A percentile compares a stretch with the other conserved stretches of the same genome.
phyloP scores from a whole-genome alignment of 2,113 vertebrate genomes.

The Larimichthys crocea region DNA sequence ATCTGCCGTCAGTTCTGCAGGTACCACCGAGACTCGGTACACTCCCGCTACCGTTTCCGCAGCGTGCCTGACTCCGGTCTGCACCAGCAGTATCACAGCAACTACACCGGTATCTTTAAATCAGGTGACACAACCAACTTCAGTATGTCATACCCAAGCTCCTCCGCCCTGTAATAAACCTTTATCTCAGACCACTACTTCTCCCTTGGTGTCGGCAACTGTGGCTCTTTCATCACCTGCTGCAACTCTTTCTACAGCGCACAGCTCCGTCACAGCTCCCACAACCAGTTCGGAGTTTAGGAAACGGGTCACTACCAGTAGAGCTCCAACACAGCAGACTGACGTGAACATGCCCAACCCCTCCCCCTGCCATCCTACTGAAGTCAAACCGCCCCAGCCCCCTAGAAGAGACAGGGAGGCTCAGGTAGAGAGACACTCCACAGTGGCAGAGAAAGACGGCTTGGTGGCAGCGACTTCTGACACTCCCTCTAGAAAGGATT shows the following conservation, averaged over 20 bases:
- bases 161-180: conserved; percentile 49
- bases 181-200: conserved; percentile 38
- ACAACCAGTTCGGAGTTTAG: conserved; percentile 67
- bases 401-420: conserved; percentile 53
- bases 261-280: conserved; percentile 39
- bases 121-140: conserved; percentile 33
- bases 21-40: conserved; percentile 18
- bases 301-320: conserved; percentile 59
- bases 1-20: conserved; percentile 34
- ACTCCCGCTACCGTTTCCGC: conserved; percentile 30
- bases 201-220: conserved; percentile 41
- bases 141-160: conserved; percentile 43
- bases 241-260: conserved; percentile 24
- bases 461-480: conserved; percentile 73
- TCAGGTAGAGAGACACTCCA: conserved; percentile 53
- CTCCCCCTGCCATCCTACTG: conserved; percentile 58
- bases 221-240: conserved; percentile 31
- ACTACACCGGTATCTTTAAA: conserved; percentile 41
- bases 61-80: conserved; percentile 40
- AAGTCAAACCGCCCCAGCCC: conserved; percentile 60
- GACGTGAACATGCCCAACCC: conserved; percentile 45
- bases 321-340: conserved; percentile 53
- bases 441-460: conserved; percentile 56
- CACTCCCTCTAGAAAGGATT: conserved; percentile 82
- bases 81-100: conserved; percentile 35